phyloP scores from a whole-genome alignment of 1,140 invertebrate genomes.

The Drosophila funebris region DNA sequence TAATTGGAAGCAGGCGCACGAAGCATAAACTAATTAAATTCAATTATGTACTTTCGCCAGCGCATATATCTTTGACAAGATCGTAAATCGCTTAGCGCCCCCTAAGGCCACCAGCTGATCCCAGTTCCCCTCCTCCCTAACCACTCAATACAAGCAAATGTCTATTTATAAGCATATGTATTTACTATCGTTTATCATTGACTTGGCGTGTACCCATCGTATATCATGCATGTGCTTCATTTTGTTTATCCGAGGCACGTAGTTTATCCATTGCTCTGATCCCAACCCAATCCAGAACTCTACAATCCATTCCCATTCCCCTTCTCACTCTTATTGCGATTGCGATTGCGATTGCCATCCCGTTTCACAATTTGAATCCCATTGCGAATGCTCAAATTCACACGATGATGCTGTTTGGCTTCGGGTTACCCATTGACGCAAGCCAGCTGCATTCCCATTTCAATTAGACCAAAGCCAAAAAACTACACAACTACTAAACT shows the following conservation, averaged over 20 bases:
- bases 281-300: background rate
- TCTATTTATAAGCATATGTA: slow-evolving; percentile 18
- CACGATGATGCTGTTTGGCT: slow-evolving; percentile 11
- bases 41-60: slow-evolving; percentile 58
- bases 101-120: slow-evolving; percentile 8
- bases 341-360: background rate
- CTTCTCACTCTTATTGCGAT: background rate
- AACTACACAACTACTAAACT: background rate
- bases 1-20: slow-evolving; percentile 61
- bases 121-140: background rate
- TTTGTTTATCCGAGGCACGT: slow-evolving; percentile 35
- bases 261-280: slow-evolving; percentile 10
- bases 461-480: slow-evolving; percentile 35
- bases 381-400: slow-evolving; percentile 6
- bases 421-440: slow-evolving; percentile 37
- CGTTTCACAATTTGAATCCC: background rate
- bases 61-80: slow-evolving; percentile 63
- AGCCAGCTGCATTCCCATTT: slow-evolving; percentile 37
- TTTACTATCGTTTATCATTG: slow-evolving; percentile 21
- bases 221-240: slow-evolving; percentile 4
- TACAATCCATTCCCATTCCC: background rate
- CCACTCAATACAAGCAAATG: background rate
- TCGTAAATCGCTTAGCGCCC: slow-evolving; percentile 71
- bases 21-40: slow-evolving; percentile 72
- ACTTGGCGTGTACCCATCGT: background rate